Evolutionary conservation across 2,113 vertebrate species (phyloP).

Genomic region (Bos javanicus): DNA sequence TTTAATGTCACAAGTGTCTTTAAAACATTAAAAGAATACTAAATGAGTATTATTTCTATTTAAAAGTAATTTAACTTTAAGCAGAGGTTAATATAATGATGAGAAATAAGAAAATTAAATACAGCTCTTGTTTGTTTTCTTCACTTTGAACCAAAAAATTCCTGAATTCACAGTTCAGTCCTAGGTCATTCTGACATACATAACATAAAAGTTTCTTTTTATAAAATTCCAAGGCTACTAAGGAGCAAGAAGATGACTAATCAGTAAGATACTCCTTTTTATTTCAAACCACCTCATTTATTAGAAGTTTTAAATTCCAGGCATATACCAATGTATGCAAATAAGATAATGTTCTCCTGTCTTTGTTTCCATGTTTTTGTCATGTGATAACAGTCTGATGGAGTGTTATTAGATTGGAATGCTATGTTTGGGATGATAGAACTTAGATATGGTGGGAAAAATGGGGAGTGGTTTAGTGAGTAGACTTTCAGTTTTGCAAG

Average conservation of each 20-base stretch:
- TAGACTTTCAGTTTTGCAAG: neutral
- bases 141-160: neutral
- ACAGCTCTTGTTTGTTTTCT: neutral
- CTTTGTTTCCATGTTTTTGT: neutral
- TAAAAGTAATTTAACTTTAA: neutral
- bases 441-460: neutral
- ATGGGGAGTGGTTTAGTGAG: neutral
- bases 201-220: neutral
- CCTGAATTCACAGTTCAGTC: neutral
- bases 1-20: neutral
- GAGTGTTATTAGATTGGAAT: neutral
- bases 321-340: neutral
- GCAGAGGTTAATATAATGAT: neutral
- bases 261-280: neutral
- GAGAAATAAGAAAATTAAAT: constrained; percentile 3
- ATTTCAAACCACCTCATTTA: neutral
- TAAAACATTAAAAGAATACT: neutral
- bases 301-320: neutral
- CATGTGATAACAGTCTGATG: neutral
- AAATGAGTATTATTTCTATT: neutral
- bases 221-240: neutral
- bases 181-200: neutral
- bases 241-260: neutral
- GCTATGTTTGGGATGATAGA: neutral
- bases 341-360: neutral